Evolutionary conservation across 2,113 vertebrate species (phyloP).

Genomic region (Eulacestoma nigropectus): DNA sequence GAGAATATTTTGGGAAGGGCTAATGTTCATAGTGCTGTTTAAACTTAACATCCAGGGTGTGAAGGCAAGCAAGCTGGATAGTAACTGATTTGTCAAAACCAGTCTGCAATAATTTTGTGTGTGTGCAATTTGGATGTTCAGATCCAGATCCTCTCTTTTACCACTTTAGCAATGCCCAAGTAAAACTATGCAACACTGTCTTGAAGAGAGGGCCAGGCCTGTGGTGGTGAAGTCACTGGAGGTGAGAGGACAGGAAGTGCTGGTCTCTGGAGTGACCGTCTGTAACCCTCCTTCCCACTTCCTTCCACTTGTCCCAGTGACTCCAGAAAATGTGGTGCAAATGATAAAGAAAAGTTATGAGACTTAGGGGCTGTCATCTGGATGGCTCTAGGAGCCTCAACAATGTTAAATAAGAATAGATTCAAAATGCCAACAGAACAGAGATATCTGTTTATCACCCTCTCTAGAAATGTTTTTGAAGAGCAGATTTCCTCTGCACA

Average conservation of each 20-base stretch:
- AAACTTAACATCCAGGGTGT: not conserved
- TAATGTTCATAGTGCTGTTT: not conserved
- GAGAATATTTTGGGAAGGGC: not conserved
- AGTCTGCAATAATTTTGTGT: not conserved
- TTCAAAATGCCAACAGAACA: not conserved
- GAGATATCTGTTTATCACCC: not conserved
- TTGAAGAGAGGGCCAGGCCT: not conserved
- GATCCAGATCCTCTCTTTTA: not conserved
- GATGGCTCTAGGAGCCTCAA: not conserved
- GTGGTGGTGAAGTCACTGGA: not conserved
- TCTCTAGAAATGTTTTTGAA: not conserved
- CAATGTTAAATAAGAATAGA: not conserved
- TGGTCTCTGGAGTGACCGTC: fast-evolving
- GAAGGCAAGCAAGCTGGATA: not conserved
- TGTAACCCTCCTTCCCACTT: not conserved
- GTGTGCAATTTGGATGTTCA: not conserved
- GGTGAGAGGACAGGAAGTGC: not conserved
- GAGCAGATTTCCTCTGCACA: not conserved
- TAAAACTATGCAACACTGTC: not conserved
- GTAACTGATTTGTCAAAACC: not conserved
- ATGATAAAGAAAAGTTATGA: not conserved
- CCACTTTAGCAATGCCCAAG: not conserved
- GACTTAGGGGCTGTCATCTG: not conserved
- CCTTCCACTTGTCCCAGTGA: not conserved
- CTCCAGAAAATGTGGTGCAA: not conserved